Conservation (phyloP, 2,113 vertebrate species). For the Cochlearius cochlearius region DNA sequence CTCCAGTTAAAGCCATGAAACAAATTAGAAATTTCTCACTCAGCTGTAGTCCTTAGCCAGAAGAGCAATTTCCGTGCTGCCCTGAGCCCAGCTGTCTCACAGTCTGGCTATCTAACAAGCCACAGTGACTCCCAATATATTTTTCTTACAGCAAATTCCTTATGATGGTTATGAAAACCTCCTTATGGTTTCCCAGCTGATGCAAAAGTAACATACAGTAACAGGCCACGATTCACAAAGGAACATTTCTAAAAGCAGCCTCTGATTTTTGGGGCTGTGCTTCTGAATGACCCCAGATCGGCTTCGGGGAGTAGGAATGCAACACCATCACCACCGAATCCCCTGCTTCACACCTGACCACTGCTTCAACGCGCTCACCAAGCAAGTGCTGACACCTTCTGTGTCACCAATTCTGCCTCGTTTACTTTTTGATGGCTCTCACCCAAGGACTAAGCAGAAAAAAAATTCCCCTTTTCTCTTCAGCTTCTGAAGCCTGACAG, state of each 20-base stretch:
- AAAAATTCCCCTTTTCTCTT: not conserved
- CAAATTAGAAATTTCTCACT: not conserved
- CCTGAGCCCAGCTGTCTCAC: conserved; percentile 55
- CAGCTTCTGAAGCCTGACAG: not conserved
- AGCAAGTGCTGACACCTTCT: not conserved
- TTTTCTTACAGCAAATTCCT: conserved; percentile 54
- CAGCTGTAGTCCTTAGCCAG: conserved; percentile 8
- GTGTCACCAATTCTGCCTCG: rapidly evolving
- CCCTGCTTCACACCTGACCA: not conserved
- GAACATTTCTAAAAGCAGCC: not conserved
- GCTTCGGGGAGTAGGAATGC: not conserved
- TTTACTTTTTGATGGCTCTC: not conserved
- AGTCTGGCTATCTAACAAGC: conserved; percentile 32
- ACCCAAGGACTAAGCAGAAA: not conserved
- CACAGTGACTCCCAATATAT: not conserved
- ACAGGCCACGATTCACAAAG: not conserved
- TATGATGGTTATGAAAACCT: conserved; percentile 51
- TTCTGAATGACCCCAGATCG: not conserved
- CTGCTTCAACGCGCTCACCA: rapidly evolving
- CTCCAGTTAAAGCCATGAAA: not conserved
- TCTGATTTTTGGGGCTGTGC: not conserved
- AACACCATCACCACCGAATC: not conserved
- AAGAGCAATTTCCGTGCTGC: conserved; percentile 24
- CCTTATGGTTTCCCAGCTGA: conserved; percentile 49
- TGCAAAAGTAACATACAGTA: not conserved